These are phyloP conservation scores for Parnassius apollo DNA, from an alignment of 2,888 invertebrate species.

Conservation along the genomic window DNA sequence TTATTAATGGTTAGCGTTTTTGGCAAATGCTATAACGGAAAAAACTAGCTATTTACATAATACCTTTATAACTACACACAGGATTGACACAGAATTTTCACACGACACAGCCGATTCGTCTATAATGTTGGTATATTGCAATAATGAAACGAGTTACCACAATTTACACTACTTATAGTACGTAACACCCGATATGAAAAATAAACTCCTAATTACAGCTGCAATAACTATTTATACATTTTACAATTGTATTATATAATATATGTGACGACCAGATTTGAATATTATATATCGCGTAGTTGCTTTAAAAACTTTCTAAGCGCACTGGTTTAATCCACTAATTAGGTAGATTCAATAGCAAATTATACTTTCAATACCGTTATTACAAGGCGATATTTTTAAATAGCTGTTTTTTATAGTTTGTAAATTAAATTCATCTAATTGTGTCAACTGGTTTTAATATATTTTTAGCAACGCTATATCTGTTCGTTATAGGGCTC, in stretches of 20 bases:
- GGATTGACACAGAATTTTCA: constrained; percentile 64
- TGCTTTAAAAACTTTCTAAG: constrained; percentile 61
- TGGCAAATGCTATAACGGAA: constrained; percentile 27
- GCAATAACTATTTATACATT: constrained; percentile 82
- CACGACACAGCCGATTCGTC: constrained; percentile 80
- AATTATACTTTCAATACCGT: constrained; percentile 52
- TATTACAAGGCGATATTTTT: constrained; percentile 46
- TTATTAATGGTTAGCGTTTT: constrained; percentile 15
- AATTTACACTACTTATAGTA: constrained; percentile 78
- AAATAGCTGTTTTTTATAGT: constrained; percentile 50
- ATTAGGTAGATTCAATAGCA: constrained; percentile 58
- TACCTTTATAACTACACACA: constrained; percentile 59
- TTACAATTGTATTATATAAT: constrained; percentile 58
- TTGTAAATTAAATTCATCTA: constrained; percentile 51
- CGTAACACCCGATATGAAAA: constrained; percentile 81
- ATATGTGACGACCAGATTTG: constrained; percentile 57
- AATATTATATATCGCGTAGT: constrained; percentile 59
- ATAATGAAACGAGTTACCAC: constrained; percentile 72
- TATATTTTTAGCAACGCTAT: constrained; percentile 23
- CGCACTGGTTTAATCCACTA: constrained; percentile 65
- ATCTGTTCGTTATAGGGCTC: constrained; percentile 7
- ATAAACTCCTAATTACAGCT: constrained; percentile 81
- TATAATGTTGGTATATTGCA: constrained; percentile 68
- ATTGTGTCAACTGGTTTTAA: constrained; percentile 24
- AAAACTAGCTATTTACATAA: constrained; percentile 63